These are phyloP conservation scores for Macquaria australasica DNA, from an alignment of 2,113 vertebrate genomes.

Conservation along the genomic window DNA sequence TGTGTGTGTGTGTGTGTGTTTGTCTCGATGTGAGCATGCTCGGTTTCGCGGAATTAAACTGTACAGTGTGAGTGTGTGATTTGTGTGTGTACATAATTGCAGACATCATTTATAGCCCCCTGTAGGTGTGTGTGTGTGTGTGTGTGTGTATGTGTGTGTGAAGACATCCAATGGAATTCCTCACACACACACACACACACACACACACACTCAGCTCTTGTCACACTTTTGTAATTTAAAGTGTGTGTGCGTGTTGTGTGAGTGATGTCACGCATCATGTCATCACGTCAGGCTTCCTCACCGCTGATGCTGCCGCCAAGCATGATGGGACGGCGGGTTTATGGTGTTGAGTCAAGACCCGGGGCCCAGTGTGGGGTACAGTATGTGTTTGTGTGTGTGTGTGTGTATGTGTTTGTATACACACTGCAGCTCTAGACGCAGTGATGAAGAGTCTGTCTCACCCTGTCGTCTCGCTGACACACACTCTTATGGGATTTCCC, in stretches of 20 bases:
- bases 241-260: slow-evolving; percentile 59
- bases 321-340: slow-evolving; percentile 63
- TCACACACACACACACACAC: slow-evolving; percentile 22
- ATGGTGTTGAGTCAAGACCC: slow-evolving; percentile 71
- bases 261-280: slow-evolving; percentile 72
- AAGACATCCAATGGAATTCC: slow-evolving; percentile 58
- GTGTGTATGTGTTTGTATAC: slow-evolving; percentile 38
- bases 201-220: slow-evolving; percentile 18
- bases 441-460: slow-evolving; percentile 62
- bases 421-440: slow-evolving; percentile 45
- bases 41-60: slow-evolving; percentile 32
- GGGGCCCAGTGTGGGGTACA: slow-evolving; percentile 42
- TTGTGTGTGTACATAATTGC: slow-evolving; percentile 71
- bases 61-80: slow-evolving; percentile 42
- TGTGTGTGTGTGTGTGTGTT: slow-evolving; percentile 30
- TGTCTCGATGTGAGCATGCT: slow-evolving; percentile 31
- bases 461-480: slow-evolving; percentile 65
- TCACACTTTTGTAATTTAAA: slow-evolving; percentile 57
- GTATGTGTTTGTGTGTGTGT: slow-evolving; percentile 33
- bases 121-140: slow-evolving; percentile 54
- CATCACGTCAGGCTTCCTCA: slow-evolving; percentile 64
- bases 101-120: slow-evolving; percentile 71
- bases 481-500: slow-evolving; percentile 74
- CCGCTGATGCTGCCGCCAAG: slow-evolving; percentile 41
- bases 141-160: slow-evolving; percentile 19